These are phyloP conservation scores for Chaetodon auriga DNA, from an alignment of 2,113 vertebrate genomes.

Conservation along the genomic window DNA sequence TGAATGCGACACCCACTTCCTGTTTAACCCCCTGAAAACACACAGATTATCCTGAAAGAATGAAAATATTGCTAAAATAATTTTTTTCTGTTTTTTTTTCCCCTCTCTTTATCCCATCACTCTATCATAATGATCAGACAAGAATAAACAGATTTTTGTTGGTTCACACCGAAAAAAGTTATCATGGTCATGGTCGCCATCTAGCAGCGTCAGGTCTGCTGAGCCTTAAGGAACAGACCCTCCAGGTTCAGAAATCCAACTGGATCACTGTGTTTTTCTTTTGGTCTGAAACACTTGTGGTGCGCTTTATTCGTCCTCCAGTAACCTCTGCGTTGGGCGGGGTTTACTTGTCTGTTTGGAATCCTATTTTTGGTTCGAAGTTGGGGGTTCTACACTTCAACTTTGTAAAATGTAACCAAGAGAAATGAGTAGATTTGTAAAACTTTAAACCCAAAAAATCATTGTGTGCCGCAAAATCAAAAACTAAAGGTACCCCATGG, in stretches of 20 bases:
- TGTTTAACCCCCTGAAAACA: conserved; percentile 65
- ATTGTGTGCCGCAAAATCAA: neutral
- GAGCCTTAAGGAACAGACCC: conserved; percentile 67
- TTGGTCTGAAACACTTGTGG: conserved; percentile 53
- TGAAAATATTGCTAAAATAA: conserved; percentile 85
- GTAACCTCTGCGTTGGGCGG: conserved; percentile 1
- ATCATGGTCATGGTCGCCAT: conserved; percentile 56
- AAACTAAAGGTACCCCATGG: conserved; percentile 35
- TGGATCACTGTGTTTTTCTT: conserved; percentile 65
- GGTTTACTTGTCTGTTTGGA: conserved; percentile 8
- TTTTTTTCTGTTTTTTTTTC: conserved; percentile 63
- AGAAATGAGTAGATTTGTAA: neutral
- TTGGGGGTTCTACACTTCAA: neutral
- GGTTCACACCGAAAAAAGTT: conserved; percentile 71
- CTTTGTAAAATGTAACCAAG: neutral
- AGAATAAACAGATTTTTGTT: conserved; percentile 76
- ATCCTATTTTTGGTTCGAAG: conserved; percentile 1
- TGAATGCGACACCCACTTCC: conserved; percentile 57
- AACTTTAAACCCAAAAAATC: neutral
- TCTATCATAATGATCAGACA: conserved; percentile 73
- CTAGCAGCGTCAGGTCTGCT: conserved; percentile 80
- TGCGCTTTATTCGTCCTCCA: conserved; percentile 19
- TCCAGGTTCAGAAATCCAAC: conserved; percentile 54
- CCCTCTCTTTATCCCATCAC: conserved; percentile 53
- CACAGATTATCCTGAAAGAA: conserved; percentile 84